phyloP scores from a whole-genome alignment of 2,888 invertebrate species.

The Tipula helvola region DNA sequence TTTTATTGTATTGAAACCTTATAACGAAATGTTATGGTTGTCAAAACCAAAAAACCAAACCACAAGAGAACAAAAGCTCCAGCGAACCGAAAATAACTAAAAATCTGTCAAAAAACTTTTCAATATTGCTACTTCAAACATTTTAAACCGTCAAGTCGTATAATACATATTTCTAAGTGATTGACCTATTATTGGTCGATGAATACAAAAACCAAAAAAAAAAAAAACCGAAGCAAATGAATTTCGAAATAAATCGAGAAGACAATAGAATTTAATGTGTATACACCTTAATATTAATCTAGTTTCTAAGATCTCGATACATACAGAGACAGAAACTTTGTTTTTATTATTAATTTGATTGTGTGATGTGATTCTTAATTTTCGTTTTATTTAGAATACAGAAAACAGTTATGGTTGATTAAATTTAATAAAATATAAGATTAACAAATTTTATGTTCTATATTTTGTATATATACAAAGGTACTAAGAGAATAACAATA shows the following conservation, averaged over 20 bases:
- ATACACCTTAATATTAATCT: not conserved
- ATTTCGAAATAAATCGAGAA: not conserved
- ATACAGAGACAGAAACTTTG: not conserved
- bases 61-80: not conserved
- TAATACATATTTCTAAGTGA: not conserved
- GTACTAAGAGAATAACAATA: not conserved
- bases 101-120: not conserved
- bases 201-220: not conserved
- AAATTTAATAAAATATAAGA: not conserved
- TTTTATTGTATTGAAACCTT: not conserved
- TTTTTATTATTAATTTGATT: not conserved
- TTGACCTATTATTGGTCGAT: not conserved
- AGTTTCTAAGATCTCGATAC: not conserved
- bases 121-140: not conserved
- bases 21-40: not conserved
- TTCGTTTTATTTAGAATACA: not conserved
- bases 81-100: not conserved
- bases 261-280: not conserved
- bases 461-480: not conserved
- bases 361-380: not conserved
- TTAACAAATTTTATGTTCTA: not conserved
- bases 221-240: not conserved
- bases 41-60: not conserved
- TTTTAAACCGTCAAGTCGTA: not conserved
- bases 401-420: not conserved